These are phyloP conservation scores for Lepidochrysops patricia DNA, from an alignment of 2,888 invertebrate species.

Conservation along the genomic window DNA sequence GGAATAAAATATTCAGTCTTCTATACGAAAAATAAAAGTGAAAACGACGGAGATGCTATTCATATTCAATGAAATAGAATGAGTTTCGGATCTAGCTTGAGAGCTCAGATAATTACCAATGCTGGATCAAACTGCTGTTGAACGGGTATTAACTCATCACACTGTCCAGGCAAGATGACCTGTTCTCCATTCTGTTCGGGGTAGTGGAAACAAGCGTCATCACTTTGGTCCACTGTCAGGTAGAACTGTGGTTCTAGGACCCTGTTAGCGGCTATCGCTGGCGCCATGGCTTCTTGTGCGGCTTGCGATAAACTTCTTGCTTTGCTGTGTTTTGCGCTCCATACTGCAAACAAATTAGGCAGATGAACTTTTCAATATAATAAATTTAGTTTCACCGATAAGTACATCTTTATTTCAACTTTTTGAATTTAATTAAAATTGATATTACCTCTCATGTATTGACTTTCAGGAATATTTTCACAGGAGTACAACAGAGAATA, in stretches of 20 bases:
- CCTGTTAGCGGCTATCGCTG: constrained; percentile 32
- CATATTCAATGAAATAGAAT: too few relatives aligned
- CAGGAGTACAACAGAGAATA: constrained; percentile 57
- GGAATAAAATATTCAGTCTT: too few relatives aligned
- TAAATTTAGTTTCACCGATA: too few relatives aligned
- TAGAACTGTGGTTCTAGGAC: constrained; percentile 42
- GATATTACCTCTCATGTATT: constrained; percentile 45
- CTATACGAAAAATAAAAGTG: too few relatives aligned
- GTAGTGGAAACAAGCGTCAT: constrained; percentile 54
- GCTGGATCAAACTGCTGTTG: constrained; percentile 37
- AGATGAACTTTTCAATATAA: too few relatives aligned
- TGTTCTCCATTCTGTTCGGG: constrained; percentile 35
- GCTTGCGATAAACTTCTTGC: constrained; percentile 31
- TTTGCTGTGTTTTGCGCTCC: constrained; percentile 59
- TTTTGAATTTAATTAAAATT: too few relatives aligned
- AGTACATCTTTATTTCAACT: not conserved
- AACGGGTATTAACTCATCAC: constrained; percentile 43
- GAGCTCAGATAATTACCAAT: constrained; percentile 29
- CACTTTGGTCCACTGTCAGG: constrained; percentile 37
- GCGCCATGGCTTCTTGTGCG: constrained; percentile 34
- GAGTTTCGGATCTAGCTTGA: not conserved
- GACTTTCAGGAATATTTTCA: constrained; percentile 34
- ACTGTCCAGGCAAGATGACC: constrained; percentile 54
- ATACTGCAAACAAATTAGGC: too few relatives aligned
- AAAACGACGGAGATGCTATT: too few relatives aligned